These are phyloP conservation scores for Talpa occidentalis DNA, from an alignment of 2,113 vertebrate species.

Conservation along the genomic window DNA sequence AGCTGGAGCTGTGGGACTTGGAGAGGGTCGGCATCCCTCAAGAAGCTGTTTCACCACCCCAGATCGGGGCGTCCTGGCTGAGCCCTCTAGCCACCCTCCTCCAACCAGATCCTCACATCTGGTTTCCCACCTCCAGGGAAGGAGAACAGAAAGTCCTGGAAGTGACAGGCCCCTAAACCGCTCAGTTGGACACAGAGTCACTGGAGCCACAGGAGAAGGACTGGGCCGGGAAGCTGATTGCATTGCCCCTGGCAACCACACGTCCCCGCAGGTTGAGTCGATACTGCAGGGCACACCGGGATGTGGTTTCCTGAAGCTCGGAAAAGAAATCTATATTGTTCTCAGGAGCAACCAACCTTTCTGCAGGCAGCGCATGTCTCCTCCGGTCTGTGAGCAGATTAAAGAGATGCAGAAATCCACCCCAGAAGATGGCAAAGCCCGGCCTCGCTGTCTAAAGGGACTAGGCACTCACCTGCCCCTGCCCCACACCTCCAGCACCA, in stretches of 20 bases:
- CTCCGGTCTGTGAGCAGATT: background rate
- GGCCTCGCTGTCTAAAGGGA: background rate
- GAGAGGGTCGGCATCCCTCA: rapidly evolving
- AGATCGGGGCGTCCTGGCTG: no score
- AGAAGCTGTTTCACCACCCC: background rate
- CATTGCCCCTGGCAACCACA: slow-evolving; percentile 79
- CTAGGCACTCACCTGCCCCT: background rate
- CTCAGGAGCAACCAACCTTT: slow-evolving; percentile 53
- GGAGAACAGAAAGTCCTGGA: background rate
- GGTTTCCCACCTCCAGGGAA: background rate
- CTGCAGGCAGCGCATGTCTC: slow-evolving; percentile 5
- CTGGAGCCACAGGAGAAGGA: slow-evolving; percentile 44
- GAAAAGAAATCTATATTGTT: slow-evolving; percentile 75
- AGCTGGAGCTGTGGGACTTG: background rate
- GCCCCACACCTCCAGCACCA: background rate
- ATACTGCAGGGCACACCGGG: slow-evolving; percentile 29
- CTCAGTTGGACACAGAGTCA: slow-evolving; percentile 42
- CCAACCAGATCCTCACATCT: background rate
- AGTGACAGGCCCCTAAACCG: background rate
- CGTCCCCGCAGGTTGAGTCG: slow-evolving; percentile 57
- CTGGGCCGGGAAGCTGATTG: slow-evolving; percentile 63
- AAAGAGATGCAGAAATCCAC: slow-evolving; percentile 16
- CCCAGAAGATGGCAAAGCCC: background rate
- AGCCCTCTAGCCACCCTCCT: background rate
- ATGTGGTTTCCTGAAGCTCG: slow-evolving; percentile 55